Evolutionary conservation across 2,113 vertebrate species (phyloP), one percentile per base, ranked within the genome.

Genomic region (Delphinapterus leucas): DNA sequence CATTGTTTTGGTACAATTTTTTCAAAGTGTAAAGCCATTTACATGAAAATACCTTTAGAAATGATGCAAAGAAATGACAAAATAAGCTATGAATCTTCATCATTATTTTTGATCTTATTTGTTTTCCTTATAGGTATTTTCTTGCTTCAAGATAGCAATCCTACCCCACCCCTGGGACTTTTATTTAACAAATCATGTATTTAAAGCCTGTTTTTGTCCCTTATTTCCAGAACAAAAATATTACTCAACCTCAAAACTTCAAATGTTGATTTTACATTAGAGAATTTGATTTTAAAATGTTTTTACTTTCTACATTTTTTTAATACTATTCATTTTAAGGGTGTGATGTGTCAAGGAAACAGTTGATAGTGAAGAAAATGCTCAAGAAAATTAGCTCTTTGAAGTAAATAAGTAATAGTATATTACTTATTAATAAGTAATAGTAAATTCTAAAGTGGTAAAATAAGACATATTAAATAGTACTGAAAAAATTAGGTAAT

Each of bases 81-180:
- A 81, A 47, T 55, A 84, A 97, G 74, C 67, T 76, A 3, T 55
- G 63, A 91, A 49, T 17, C 28, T 91, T 88, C 63, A 44, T 12
- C 67, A 33, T 92, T 67, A 41, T 23, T 93, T 93, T 98, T 38
- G 70, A 82, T 26, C 77, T 90, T 60, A 1, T 95, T 93, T 92
- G 55, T 82, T 41, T 11, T 9, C 76, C n/a, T 44, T 81, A 86
- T 31, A 8, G 60, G 33, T 58, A 26, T 11, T 86, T 95, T 97
- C 81, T 93, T 67, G 6, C 4, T 70, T n/a, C 8, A n/a, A 36
- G 38, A 10, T 55, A 92, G 79, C 73, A 14, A 58, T 84, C 70
- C 11, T 8, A 49, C 47, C 49, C n/a, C 44, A 15, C 2, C 84
- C 3, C 93, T 61, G n/a, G 15, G 41, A 13, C 17, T 74, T 70